Conservation (phyloP, 2,888 invertebrate genomes). For the Cryptophagus acutangulus region DNA sequence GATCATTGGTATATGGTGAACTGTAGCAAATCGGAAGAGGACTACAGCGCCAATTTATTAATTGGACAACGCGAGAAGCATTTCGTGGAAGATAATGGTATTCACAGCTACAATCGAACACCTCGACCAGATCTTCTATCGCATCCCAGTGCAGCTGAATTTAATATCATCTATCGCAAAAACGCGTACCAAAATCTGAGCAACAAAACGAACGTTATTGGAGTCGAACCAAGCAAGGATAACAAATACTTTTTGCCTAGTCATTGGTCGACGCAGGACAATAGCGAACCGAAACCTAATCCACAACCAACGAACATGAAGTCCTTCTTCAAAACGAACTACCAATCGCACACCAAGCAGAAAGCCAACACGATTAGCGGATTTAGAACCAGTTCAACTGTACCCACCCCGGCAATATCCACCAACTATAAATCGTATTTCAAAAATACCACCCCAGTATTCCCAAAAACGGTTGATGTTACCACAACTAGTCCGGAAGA, state of each 20-base stretch:
- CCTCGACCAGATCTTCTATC: slow-evolving; percentile 65
- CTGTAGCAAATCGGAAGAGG: slow-evolving; percentile 66
- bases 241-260: slow-evolving; percentile 53
- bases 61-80: slow-evolving; percentile 70
- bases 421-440: neutral
- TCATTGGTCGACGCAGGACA: slow-evolving; percentile 53
- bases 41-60: slow-evolving; percentile 65
- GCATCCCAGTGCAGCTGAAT: slow-evolving; percentile 47
- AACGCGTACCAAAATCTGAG: slow-evolving; percentile 20
- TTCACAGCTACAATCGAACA: slow-evolving; percentile 60
- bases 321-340: slow-evolving; percentile 3
- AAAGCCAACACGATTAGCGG: slow-evolving; percentile 1
- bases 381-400: no score
- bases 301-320: neutral
- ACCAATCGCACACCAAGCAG: neutral
- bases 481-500: no score
- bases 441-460: neutral
- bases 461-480: neutral
- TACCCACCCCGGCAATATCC: no score
- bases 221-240: slow-evolving; percentile 47
- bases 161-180: slow-evolving; percentile 36
- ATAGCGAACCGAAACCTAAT: slow-evolving; percentile 20
- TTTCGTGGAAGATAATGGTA: slow-evolving; percentile 59
- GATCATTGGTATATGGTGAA: slow-evolving; percentile 82
- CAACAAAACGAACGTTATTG: slow-evolving; percentile 45